Percentiles rank a stretch among this genome's conserved stretches.
Evolutionary conservation across 30 jellyfish, hydroid and myxozoan genomes (phyloP).

Genomic region (Sanderia malayensis): DNA sequence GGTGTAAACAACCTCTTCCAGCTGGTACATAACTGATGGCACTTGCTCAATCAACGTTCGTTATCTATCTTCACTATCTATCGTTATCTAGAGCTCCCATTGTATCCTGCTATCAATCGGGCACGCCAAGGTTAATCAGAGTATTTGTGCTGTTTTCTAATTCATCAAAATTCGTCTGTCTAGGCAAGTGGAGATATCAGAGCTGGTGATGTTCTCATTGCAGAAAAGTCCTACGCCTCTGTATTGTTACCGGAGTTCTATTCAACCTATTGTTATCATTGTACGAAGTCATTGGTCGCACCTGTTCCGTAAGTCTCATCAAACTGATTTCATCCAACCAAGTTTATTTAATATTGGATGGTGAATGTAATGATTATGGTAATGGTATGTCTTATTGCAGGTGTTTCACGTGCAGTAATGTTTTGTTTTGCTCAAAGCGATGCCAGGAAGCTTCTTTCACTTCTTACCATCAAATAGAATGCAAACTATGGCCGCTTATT

Average conservation of each 20-base stretch:
- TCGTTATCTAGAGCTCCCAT: no score
- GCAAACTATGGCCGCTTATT: constrained; percentile 70
- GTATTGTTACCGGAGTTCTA: constrained; percentile 62
- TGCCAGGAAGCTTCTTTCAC: constrained; percentile 50
- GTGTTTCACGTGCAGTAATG: constrained; percentile 64
- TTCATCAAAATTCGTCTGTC: no score
- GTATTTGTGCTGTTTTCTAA: no score
- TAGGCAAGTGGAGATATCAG: constrained; percentile 61
- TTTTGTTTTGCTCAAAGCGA: constrained; percentile 55
- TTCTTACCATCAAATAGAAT: constrained; percentile 50
- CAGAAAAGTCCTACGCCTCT: constrained; percentile 71
- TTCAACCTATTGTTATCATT: constrained; percentile 65
- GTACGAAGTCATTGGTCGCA: constrained; percentile 53
- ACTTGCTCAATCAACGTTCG: no score
- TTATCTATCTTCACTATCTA: no score
- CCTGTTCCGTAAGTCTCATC: constrained; percentile 62
- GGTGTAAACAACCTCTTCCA: no score
- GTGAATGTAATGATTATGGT: neutral
- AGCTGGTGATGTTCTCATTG: constrained; percentile 76
- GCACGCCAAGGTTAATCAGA: no score
- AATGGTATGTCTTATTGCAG: constrained; percentile 20
- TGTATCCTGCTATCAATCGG: no score
- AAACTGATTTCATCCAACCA: no score
- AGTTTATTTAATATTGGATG: no score
- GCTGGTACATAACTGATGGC: no score